A percentile compares a stretch with the other conserved stretches of the same genome.
phyloP scores from a whole-genome alignment of 1,140 invertebrate species.

The Amyelois transitella region DNA sequence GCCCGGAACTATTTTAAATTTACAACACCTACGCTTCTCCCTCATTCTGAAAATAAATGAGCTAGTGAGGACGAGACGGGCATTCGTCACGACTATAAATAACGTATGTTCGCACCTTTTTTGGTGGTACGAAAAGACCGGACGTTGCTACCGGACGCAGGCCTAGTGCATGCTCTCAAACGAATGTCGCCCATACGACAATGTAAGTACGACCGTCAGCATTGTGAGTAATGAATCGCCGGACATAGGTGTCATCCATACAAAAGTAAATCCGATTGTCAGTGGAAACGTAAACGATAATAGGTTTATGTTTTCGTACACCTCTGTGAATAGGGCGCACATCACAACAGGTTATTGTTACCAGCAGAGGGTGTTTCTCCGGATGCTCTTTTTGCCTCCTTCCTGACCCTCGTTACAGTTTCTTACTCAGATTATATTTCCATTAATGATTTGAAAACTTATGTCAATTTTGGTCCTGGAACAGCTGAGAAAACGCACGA shows the following conservation, averaged over 20 bases:
- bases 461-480: constrained; percentile 36
- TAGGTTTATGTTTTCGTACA: constrained; percentile 13
- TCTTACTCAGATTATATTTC: neutral
- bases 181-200: constrained; percentile 45
- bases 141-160: constrained; percentile 63
- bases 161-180: constrained; percentile 47
- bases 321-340: constrained; percentile 9
- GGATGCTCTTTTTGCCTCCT: constrained; percentile 17
- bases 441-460: constrained; percentile 16
- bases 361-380: constrained; percentile 22
- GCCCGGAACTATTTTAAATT: constrained; percentile 25
- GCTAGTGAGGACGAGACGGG: constrained; percentile 31
- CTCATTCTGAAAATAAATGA: constrained; percentile 50
- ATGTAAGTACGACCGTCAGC: constrained; percentile 22
- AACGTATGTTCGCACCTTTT: constrained; percentile 67
- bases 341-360: constrained; percentile 28
- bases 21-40: constrained; percentile 41
- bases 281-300: constrained; percentile 18
- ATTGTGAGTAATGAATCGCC: constrained; percentile 44
- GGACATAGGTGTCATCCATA: constrained; percentile 49
- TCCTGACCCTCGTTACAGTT: constrained; percentile 14
- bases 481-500: constrained; percentile 62
- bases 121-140: constrained; percentile 67
- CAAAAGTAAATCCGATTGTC: constrained; percentile 45
- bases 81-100: constrained; percentile 66